These are phyloP conservation scores for Hormiphora californensis DNA, from an alignment of 37 sponge, comb jelly and placozoan species.

Conservation along the genomic window DNA sequence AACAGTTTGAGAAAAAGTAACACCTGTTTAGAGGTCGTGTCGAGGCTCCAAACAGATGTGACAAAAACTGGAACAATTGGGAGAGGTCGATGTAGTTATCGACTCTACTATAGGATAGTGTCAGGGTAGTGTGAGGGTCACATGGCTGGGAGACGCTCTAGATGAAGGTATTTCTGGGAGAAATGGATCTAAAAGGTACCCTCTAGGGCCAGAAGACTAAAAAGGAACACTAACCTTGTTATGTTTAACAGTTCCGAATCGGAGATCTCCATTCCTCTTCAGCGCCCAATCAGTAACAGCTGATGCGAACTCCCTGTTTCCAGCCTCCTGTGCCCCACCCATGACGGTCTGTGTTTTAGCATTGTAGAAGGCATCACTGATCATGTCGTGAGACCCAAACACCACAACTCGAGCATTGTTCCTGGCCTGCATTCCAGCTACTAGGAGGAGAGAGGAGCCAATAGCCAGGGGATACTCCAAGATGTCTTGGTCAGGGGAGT, in stretches of 20 bases:
- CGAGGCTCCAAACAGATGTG: too few species aligned
- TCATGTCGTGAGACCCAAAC: slow-evolving; percentile 83
- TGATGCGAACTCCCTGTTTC: slow-evolving; percentile 62
- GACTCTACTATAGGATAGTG: too few species aligned
- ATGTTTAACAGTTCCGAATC: slow-evolving; percentile 67
- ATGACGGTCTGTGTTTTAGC: slow-evolving; percentile 26
- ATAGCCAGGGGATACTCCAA: slow-evolving; percentile 84
- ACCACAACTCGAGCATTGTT: slow-evolving; percentile 92
- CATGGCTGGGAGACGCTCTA: too few species aligned
- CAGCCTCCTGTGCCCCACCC: slow-evolving; percentile 9
- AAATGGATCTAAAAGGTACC: too few species aligned
- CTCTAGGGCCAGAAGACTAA: too few species aligned
- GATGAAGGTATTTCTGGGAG: too few species aligned
- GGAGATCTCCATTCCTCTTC: slow-evolving; percentile 77
- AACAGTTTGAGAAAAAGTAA: too few species aligned
- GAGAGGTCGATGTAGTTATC: too few species aligned
- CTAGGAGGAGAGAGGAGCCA: slow-evolving; percentile 77
- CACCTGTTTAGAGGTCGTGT: too few species aligned
- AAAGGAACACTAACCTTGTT: slow-evolving; percentile 58
- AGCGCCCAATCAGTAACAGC: slow-evolving; percentile 80
- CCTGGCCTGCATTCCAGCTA: slow-evolving; percentile 89
- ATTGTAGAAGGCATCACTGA: slow-evolving; percentile 74
- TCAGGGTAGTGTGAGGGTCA: too few species aligned
- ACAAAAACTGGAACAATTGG: too few species aligned
- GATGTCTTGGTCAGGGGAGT: slow-evolving; percentile 64